Evolutionary conservation across 2,113 vertebrate species (phyloP).

Genomic region (Lophura nycthemera): DNA sequence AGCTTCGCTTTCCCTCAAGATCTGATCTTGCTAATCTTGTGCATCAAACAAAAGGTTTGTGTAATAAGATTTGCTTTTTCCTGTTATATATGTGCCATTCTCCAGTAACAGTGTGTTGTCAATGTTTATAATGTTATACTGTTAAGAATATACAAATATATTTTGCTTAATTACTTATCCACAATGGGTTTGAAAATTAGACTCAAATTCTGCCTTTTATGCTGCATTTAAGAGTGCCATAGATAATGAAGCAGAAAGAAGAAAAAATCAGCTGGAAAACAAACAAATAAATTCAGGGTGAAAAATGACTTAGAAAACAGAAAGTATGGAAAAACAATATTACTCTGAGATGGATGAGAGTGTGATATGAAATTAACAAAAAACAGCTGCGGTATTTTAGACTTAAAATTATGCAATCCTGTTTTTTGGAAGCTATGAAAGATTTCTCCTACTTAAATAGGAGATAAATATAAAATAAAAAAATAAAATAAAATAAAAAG

Average conservation of each 20-base stretch:
- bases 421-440: background rate
- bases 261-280: conserved; percentile 4
- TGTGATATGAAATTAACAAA: conserved; percentile 1
- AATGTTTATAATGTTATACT: background rate
- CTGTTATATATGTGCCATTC: background rate
- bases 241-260: conserved; percentile 56
- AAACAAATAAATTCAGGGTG: conserved; percentile 3
- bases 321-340: background rate
- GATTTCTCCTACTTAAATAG: background rate
- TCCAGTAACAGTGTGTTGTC: background rate
- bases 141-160: conserved; percentile 10
- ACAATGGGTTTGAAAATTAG: conserved; percentile 50
- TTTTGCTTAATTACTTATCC: conserved; percentile 58
- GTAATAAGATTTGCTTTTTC: background rate
- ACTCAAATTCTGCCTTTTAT: conserved; percentile 34
- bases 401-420: background rate
- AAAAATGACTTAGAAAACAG: conserved; percentile 19
- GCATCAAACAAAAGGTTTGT: background rate
- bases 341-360: background rate
- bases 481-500: background rate
- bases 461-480: too few relatives aligned
- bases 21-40: background rate
- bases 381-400: background rate
- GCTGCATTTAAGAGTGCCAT: conserved; percentile 7
- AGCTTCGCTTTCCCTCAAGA: background rate